Percentiles rank a stretch among this genome's conserved stretches.
These are phyloP conservation scores for Coregonus suidteri DNA, from an alignment of 2,797 vertebrate species.

Conservation along the genomic window DNA sequence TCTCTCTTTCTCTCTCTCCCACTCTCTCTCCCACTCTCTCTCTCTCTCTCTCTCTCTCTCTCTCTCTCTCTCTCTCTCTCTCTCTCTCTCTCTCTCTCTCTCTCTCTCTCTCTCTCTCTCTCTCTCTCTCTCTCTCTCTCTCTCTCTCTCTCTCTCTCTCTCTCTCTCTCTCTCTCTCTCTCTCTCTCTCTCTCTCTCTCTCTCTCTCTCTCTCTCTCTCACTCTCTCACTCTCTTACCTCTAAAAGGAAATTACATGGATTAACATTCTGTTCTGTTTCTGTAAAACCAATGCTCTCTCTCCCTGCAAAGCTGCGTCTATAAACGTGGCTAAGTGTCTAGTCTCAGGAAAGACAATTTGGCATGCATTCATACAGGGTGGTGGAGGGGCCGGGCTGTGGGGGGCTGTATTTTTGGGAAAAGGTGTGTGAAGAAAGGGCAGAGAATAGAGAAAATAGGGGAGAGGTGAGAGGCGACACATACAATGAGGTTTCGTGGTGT, in stretches of 20 bases:
- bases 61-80: slow-evolving; percentile 11
- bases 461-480: background rate
- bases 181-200: slow-evolving; percentile 5
- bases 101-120: slow-evolving; percentile 4
- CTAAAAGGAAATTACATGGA: background rate
- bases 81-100: slow-evolving; percentile 5
- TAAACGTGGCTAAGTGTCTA: slow-evolving; percentile 1
- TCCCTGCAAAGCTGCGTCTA: slow-evolving; percentile 14
- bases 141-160: background rate
- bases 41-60: slow-evolving; percentile 6
- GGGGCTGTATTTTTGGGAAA: background rate
- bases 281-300: background rate
- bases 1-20: slow-evolving; percentile 12
- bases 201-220: slow-evolving; percentile 9
- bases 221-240: background rate
- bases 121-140: slow-evolving; percentile 6
- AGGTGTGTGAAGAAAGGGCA: background rate
- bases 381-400: background rate
- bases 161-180: slow-evolving; percentile 7
- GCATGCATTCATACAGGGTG: background rate
- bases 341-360: slow-evolving; percentile 22
- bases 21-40: slow-evolving; percentile 8
- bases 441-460: background rate
- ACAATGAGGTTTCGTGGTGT: background rate
- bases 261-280: background rate